A percentile compares a stretch with the other conserved stretches of the same genome.
Evolutionary conservation across 2,113 vertebrate species (phyloP).

Genomic region (Picathartes gymnocephalus): DNA sequence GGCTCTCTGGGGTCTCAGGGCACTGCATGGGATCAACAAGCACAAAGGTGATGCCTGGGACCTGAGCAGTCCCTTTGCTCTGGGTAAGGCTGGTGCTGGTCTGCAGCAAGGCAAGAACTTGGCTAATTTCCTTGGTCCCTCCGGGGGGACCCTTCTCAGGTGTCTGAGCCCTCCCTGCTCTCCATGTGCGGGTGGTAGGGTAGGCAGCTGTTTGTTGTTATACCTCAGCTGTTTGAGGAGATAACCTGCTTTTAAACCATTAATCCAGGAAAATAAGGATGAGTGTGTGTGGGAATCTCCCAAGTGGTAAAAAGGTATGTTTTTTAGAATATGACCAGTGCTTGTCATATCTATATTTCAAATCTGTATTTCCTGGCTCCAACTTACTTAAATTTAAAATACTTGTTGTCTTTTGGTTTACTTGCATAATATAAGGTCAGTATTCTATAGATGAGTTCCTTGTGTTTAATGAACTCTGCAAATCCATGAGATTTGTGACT

Average conservation of each 20-base stretch:
- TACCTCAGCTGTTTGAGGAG: background rate
- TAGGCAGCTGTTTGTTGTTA: background rate
- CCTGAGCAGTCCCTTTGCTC: background rate
- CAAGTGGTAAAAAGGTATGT: background rate
- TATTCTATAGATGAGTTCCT: background rate
- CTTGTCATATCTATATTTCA: background rate
- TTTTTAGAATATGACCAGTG: background rate
- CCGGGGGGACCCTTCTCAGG: background rate
- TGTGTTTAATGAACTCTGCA: background rate
- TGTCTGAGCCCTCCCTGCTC: background rate
- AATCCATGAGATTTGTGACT: background rate
- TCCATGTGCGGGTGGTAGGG: background rate
- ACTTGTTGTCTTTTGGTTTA: background rate
- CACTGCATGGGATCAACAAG: no score
- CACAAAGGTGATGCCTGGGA: background rate
- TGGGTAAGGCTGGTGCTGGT: background rate
- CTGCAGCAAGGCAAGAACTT: background rate
- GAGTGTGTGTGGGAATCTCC: background rate
- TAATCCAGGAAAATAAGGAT: background rate
- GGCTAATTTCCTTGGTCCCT: background rate
- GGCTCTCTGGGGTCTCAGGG: background rate
- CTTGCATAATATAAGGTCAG: background rate
- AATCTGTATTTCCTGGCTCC: background rate
- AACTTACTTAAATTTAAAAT: background rate
- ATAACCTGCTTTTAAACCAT: background rate